Evolutionary conservation across 2,797 vertebrate species (phyloP).

Genomic region (Bradypodion ventrale): DNA sequence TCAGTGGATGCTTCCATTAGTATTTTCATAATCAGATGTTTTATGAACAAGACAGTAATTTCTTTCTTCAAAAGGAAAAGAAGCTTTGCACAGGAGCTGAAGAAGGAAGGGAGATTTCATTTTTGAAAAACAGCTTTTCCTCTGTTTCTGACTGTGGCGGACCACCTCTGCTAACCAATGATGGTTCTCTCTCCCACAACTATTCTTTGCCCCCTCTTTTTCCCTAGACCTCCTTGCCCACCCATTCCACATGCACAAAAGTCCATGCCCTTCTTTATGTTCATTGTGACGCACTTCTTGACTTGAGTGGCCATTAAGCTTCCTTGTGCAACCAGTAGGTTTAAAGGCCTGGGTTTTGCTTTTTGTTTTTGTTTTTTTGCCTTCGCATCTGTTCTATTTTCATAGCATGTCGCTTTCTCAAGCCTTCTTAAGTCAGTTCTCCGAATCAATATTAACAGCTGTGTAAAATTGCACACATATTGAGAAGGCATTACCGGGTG

Average conservation of each 20-base stretch:
- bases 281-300: constrained; percentile 30
- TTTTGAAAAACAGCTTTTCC: background rate
- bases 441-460: constrained; percentile 72
- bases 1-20: background rate
- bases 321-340: constrained; percentile 46
- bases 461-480: constrained; percentile 59
- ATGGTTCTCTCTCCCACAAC: too few relatives aligned
- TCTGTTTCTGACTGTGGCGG: background rate
- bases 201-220: too few relatives aligned
- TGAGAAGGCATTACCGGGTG: constrained; percentile 65
- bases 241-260: background rate
- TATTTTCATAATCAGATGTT: background rate
- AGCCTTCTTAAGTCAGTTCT: constrained; percentile 61
- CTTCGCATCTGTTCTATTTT: constrained; percentile 50
- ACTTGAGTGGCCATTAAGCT: constrained; percentile 34
- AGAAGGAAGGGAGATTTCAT: background rate
- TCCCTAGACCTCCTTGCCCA: background rate
- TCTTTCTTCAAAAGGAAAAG: background rate
- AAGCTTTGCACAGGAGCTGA: background rate
- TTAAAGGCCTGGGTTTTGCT: constrained; percentile 32
- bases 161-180: background rate
- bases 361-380: too few relatives aligned
- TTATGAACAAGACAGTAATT: background rate
- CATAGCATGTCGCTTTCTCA: constrained; percentile 54
- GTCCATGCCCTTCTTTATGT: background rate